Evolutionary conservation across 1,140 invertebrate genomes (phyloP).

Genomic region (Lasaia peninsularis): DNA sequence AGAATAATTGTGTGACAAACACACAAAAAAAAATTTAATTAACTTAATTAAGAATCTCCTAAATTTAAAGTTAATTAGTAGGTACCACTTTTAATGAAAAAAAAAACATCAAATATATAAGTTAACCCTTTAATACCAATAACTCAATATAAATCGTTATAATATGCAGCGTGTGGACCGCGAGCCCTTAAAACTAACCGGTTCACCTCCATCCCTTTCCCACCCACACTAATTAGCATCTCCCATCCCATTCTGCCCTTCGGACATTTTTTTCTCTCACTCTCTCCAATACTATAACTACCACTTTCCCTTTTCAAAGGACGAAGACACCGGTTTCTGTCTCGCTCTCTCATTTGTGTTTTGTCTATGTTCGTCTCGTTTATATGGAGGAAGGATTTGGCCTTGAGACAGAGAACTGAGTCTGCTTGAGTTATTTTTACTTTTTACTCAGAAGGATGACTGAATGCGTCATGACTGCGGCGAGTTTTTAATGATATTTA

Average conservation of each 20-base stretch:
- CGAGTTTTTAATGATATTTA: slow-evolving; percentile 27
- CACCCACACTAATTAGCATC: slow-evolving; percentile 19
- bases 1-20: too few relatives aligned
- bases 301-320: slow-evolving; percentile 76
- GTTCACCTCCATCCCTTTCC: slow-evolving; percentile 47
- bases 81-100: too few relatives aligned
- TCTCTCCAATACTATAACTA: slow-evolving; percentile 62
- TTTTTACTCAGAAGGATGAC: slow-evolving; percentile 72
- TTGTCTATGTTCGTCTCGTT: slow-evolving; percentile 36
- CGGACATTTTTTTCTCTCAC: slow-evolving; percentile 74
- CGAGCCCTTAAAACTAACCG: slow-evolving; percentile 74
- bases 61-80: too few relatives aligned
- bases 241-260: slow-evolving; percentile 47
- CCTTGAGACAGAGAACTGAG: slow-evolving; percentile 69
- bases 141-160: slow-evolving; percentile 51
- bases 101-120: not conserved
- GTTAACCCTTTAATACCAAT: slow-evolving; percentile 27
- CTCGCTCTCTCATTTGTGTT: slow-evolving; percentile 23
- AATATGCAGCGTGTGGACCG: slow-evolving; percentile 43
- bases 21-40: too few relatives aligned
- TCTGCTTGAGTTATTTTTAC: slow-evolving; percentile 71
- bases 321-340: slow-evolving; percentile 60
- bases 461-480: slow-evolving; percentile 62
- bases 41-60: too few relatives aligned
- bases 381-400: slow-evolving; percentile 62